phyloP scores from a whole-genome alignment of 2,113 vertebrate species.

The Xiphophorus maculatus region DNA sequence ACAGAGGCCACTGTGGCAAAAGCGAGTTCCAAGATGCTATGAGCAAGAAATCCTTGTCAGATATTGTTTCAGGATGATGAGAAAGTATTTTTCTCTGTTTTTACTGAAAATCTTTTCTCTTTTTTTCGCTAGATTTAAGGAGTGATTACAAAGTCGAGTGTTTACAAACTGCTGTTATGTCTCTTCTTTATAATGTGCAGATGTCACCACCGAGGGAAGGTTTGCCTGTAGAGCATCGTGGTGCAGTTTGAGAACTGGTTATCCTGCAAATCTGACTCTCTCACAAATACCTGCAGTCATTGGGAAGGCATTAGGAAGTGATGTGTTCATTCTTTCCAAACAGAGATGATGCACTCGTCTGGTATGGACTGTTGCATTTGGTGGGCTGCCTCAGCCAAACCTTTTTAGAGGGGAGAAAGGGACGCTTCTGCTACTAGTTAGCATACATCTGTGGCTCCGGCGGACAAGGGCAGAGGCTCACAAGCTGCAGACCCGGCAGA shows the following conservation, averaged over 20 bases:
- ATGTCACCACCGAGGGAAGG: slow-evolving; percentile 30
- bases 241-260: slow-evolving; percentile 46
- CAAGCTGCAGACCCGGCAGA: slow-evolving; percentile 58
- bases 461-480: slow-evolving; percentile 51
- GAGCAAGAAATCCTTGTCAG: slow-evolving; percentile 13
- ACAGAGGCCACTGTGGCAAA: slow-evolving; percentile 35
- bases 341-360: slow-evolving; percentile 73
- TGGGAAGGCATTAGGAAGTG: slow-evolving; percentile 76
- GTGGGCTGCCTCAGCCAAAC: slow-evolving; percentile 61
- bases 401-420: slow-evolving; percentile 17
- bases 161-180: slow-evolving; percentile 48
- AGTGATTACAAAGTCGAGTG: slow-evolving; percentile 19
- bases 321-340: slow-evolving; percentile 80
- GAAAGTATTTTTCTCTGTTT: slow-evolving; percentile 43
- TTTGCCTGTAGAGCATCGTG: slow-evolving; percentile 26
- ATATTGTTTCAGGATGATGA: slow-evolving; percentile 18
- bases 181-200: slow-evolving; percentile 32
- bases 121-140: neutral
- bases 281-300: slow-evolving; percentile 75
- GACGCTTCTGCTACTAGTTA: slow-evolving; percentile 74
- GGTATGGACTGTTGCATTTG: slow-evolving; percentile 70
- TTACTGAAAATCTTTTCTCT: slow-evolving; percentile 10
- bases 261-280: slow-evolving; percentile 48
- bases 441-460: slow-evolving; percentile 67
- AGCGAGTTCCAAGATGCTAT: slow-evolving; percentile 2